phyloP scores from a whole-genome alignment of 2,888 invertebrate species.

The Eumerus sabulonum region DNA sequence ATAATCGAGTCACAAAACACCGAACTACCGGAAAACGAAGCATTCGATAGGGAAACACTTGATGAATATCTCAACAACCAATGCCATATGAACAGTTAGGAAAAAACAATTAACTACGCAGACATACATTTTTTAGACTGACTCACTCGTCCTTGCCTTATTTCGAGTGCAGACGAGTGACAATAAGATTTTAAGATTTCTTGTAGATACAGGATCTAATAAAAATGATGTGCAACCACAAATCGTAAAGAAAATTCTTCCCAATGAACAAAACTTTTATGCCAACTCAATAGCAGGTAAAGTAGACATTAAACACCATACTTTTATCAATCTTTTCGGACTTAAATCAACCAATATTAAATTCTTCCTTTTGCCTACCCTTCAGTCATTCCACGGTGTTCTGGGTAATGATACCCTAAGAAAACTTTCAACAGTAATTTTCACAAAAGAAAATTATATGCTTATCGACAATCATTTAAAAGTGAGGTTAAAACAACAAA shows the following conservation, averaged over 20 bases:
- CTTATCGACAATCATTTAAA: constrained; percentile 14
- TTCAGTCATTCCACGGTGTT: constrained; percentile 35
- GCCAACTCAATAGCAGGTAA: not conserved
- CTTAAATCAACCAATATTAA: not conserved
- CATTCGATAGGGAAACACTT: not conserved
- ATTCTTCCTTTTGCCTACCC: constrained; percentile 38
- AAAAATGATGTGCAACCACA: not conserved
- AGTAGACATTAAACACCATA: not conserved
- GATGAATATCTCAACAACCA: not conserved
- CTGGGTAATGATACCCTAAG: constrained; percentile 42
- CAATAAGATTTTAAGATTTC: not conserved
- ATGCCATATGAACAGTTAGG: not conserved
- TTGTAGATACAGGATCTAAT: constrained; percentile 3
- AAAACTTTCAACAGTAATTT: constrained; percentile 36
- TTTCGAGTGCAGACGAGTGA: not conserved
- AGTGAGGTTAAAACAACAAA: constrained; percentile 31
- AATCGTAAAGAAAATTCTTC: not conserved
- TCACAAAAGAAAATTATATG: constrained; percentile 26
- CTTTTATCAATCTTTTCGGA: not conserved
- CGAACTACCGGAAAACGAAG: not conserved
- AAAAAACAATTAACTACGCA: not conserved
- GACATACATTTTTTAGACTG: constrained; percentile 7
- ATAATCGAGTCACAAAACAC: not conserved
- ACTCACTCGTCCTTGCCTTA: not conserved
- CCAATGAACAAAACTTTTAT: not conserved